These are phyloP conservation scores for Dicentrarchus labrax DNA, from an alignment of 2,113 vertebrate species.

Conservation along the genomic window DNA sequence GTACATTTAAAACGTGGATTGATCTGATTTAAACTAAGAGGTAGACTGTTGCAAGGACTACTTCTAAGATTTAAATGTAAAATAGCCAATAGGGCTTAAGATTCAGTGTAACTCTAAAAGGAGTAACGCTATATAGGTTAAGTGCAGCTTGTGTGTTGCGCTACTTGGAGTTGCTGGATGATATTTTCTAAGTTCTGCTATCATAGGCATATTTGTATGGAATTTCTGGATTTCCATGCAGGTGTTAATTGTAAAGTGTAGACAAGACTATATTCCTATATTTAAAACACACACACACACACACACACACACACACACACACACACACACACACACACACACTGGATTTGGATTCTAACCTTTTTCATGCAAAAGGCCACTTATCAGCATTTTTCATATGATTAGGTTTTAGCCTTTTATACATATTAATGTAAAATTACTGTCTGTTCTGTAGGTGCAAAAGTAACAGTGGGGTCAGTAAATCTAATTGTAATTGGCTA, in stretches of 20 bases:
- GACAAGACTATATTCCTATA: background rate
- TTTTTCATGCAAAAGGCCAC: background rate
- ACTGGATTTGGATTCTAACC: background rate
- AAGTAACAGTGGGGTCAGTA: background rate
- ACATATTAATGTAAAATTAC: too few relatives aligned
- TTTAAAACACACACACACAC: background rate
- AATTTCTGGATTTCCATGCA: constrained; percentile 29
- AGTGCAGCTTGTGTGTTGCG: constrained; percentile 46
- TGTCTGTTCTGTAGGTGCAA: background rate
- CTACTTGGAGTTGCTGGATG: constrained; percentile 59
- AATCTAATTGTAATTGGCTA: background rate
- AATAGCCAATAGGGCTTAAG: background rate
- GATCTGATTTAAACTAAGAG: background rate
- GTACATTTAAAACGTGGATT: background rate
- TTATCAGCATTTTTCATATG: background rate
- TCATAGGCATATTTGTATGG: constrained; percentile 32
- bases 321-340: background rate
- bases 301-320: background rate
- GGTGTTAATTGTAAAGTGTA: background rate
- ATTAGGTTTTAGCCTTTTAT: background rate
- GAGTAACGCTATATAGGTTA: constrained; percentile 56
- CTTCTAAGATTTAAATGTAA: background rate
- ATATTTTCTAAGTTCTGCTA: constrained; percentile 40
- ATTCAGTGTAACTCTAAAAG: constrained; percentile 18
- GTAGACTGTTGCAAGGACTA: background rate